phyloP scores from a whole-genome alignment of 2,113 vertebrate genomes.

The Craseonycteris thonglongyai region DNA sequence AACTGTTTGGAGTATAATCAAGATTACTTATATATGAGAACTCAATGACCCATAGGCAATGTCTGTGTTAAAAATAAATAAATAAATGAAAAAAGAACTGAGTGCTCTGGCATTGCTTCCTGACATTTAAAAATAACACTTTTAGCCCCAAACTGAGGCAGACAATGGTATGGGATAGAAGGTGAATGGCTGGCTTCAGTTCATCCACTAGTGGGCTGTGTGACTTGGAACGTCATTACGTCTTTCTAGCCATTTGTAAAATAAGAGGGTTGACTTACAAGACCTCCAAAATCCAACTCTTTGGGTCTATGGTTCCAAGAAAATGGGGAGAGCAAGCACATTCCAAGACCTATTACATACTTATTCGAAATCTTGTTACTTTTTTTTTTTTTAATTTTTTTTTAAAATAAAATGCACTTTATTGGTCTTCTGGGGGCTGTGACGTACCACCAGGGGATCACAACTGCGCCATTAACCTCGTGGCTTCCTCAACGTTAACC shows the following conservation, averaged over 20 bases:
- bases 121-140: background rate
- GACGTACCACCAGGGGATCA: constrained; percentile 35
- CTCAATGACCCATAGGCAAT: background rate
- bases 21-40: constrained; percentile 48
- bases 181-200: background rate
- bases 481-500: constrained; percentile 78
- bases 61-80: background rate
- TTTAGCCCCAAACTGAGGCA: background rate
- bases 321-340: background rate
- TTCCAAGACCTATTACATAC: background rate
- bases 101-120: background rate
- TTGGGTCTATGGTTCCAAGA: background rate
- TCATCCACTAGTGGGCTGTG: background rate
- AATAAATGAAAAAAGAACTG: background rate
- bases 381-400: no score
- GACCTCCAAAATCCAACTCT: background rate
- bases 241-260: background rate
- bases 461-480: constrained; percentile 78
- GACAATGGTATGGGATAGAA: background rate
- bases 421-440: constrained; percentile 22
- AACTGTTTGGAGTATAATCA: constrained; percentile 54
- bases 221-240: background rate
- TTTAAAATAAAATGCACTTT: constrained; percentile 71
- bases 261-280: background rate
- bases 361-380: background rate